Conservation (phyloP, 2,888 invertebrate genomes). For the Octonoba sinensis region DNA sequence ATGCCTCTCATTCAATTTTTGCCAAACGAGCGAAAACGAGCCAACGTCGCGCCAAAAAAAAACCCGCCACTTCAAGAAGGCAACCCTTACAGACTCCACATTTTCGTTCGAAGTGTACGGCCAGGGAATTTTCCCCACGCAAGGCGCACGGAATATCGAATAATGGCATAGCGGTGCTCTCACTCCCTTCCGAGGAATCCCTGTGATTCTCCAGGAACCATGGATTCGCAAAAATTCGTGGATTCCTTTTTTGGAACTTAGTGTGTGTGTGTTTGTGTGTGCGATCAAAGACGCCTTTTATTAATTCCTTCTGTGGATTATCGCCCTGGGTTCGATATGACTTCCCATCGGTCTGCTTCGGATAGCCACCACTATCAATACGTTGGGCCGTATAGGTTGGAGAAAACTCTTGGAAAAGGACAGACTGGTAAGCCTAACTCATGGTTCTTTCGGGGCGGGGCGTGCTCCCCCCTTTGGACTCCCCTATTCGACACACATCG, state of each 20-base stretch:
- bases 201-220: conserved; percentile 39
- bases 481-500: too few relatives aligned
- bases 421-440: conserved; percentile 87
- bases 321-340: conserved; percentile 70
- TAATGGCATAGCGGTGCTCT: conserved; percentile 57
- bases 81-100: conserved; percentile 51
- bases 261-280: background rate
- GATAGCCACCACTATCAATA: conserved; percentile 77
- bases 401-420: conserved; percentile 99
- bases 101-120: conserved; percentile 56
- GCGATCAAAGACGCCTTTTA: too few relatives aligned
- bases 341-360: conserved; percentile 54
- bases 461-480: background rate
- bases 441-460: conserved; percentile 16
- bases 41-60: too few relatives aligned
- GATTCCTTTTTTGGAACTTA: conserved; percentile 53
- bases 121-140: conserved; percentile 38
- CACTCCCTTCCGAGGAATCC: conserved; percentile 14
- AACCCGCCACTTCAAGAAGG: background rate
- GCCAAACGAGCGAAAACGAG: too few relatives aligned
- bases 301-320: background rate
- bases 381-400: conserved; percentile 98
- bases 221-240: conserved; percentile 52
- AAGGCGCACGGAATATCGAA: conserved; percentile 20
- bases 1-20: too few relatives aligned